Conservation (phyloP, 2,797 vertebrate species). For the Paguma larvata region DNA sequence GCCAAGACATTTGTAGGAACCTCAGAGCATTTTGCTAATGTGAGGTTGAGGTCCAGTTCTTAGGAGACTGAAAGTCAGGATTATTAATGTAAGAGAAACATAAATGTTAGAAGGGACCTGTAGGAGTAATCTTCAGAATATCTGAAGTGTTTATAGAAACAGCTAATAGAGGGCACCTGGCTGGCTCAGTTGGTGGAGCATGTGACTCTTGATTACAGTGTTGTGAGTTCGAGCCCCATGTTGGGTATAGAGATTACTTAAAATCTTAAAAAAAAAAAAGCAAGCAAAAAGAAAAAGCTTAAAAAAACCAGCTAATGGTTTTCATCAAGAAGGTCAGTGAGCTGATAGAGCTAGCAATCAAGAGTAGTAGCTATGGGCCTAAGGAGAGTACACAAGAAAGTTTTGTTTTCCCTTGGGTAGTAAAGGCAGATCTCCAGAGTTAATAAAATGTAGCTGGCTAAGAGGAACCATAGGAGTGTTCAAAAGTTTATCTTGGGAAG, state of each 20-base stretch:
- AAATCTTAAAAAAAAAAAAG: too few relatives aligned
- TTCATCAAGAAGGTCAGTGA: not conserved
- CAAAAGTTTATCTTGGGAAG: not conserved
- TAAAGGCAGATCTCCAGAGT: not conserved
- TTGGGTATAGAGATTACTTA: too few relatives aligned
- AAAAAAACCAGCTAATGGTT: not conserved
- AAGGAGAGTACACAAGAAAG: not conserved
- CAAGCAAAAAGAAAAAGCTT: too few relatives aligned
- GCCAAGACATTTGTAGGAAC: not conserved
- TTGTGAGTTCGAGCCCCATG: too few relatives aligned
- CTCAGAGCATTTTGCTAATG: not conserved
- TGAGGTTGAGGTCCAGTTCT: not conserved
- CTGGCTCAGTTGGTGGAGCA: not conserved
- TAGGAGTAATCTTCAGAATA: not conserved
- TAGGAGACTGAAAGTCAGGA: not conserved
- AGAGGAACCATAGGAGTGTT: not conserved
- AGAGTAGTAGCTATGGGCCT: not conserved
- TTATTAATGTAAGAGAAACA: not conserved
- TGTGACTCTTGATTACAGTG: too few relatives aligned
- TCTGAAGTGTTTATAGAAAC: not conserved
- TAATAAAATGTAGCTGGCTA: not conserved
- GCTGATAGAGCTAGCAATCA: not conserved
- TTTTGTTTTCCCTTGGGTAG: not conserved
- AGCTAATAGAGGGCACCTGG: too few relatives aligned
- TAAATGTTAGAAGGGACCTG: not conserved